Conservation (phyloP, 2,797 vertebrate species). For the Hephaestus fuliginosus region DNA sequence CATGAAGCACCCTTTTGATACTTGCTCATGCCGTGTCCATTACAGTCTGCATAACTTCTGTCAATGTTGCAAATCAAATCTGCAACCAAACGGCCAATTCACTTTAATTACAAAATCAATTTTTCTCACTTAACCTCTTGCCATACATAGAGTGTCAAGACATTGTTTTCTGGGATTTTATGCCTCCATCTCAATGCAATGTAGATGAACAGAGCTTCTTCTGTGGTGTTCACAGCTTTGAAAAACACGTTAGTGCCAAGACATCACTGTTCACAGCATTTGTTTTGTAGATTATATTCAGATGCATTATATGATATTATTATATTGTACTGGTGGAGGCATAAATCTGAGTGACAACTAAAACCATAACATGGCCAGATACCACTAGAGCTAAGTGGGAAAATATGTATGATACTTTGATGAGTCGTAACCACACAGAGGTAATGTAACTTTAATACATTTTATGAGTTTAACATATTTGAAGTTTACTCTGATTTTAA, state of each 20-base stretch:
- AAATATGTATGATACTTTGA: conserved; percentile 1
- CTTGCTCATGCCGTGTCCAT: neutral
- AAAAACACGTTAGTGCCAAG: neutral
- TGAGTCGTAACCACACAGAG: neutral
- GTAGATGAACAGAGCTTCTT: neutral
- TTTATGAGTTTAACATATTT: neutral
- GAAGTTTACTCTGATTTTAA: neutral
- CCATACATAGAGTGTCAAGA: neutral
- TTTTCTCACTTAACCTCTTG: neutral
- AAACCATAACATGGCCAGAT: neutral
- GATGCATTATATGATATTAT: too few relatives aligned
- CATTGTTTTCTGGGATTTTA: neutral
- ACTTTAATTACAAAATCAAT: neutral
- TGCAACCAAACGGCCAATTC: neutral
- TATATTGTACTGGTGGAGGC: too few relatives aligned
- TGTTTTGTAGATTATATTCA: too few relatives aligned
- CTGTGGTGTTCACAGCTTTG: neutral
- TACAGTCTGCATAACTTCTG: neutral
- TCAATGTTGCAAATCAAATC: neutral
- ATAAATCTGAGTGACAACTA: too few relatives aligned
- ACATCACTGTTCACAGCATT: neutral
- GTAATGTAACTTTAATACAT: neutral
- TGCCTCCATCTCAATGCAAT: neutral
- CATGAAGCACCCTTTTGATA: neutral
- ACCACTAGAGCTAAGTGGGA: neutral